Evolutionary conservation across 2,113 vertebrate species (phyloP), one percentile per base, ranked within the genome.

Genomic region (Athene cunicularia): DNA sequence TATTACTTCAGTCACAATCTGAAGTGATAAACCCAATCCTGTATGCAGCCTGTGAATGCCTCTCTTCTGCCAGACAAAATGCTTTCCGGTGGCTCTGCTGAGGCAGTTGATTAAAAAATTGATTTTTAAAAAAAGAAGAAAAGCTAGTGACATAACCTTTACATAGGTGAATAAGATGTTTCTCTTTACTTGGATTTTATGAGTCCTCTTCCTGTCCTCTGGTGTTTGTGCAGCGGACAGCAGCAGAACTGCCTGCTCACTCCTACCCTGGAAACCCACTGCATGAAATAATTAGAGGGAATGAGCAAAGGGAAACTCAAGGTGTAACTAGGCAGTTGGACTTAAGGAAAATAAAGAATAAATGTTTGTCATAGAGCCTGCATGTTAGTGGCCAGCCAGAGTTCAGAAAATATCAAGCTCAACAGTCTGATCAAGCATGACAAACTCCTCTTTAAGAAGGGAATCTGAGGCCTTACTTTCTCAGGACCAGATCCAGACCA

Each of bases 321-420:
- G 47, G 60, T 95, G 91, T 83, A 94, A 91, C 87, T 94, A 73
- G 64, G 86, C 82, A 90, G 91, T 80, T 88, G 77, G 83, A 76
- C 86, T 96, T 80, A 43, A 81, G 59, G 70, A 95, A 97, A 97
- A 90, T 90, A 93, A 92, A 88, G 73, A 94, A 96, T 95, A 91
- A 96, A 95, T 92, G 47, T 93, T 96, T 95, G 89, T 82, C 66
- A 86, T 90, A 52, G 35, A 79, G 79, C 67, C 39, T 85, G 50
- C 37, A 73, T 70, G 45, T 82, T 85, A 89, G 80, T 73, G n/a
- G 79, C 75, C 23, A 90, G 64, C 53, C 50, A 63, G 58, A 73
- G 32, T 19, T 70, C 71, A 87, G 91, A 95, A 95, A 95, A 89
- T 75, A 79, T 12, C 49, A 66, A 82, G 37, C 17, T 91, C 33